A percentile compares a stretch with the other conserved stretches of the same genome.
Evolutionary conservation across 2,888 invertebrate species (phyloP).

Genomic region (Clunio marinus): DNA sequence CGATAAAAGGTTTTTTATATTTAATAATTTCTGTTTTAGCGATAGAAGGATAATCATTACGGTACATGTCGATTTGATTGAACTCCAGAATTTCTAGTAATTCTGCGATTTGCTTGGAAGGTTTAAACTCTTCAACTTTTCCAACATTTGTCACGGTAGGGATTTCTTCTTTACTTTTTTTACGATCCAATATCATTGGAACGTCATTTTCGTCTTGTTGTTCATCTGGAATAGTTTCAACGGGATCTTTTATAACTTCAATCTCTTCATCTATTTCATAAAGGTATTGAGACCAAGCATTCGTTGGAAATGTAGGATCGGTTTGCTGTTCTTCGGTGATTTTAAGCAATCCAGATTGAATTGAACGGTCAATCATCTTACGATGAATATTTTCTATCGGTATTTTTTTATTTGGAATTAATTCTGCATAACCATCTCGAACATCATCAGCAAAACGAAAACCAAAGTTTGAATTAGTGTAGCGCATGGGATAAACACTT

Average conservation of each 20-base stretch:
- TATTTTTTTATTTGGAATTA: constrained; percentile 56
- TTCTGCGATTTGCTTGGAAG: constrained; percentile 47
- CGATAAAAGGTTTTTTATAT: constrained; percentile 46
- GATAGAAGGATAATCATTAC: constrained; percentile 50
- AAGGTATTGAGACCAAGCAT: constrained; percentile 65
- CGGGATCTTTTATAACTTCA: constrained; percentile 43
- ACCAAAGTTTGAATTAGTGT: constrained; percentile 53
- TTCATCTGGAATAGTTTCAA: constrained; percentile 47
- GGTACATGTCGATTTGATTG: constrained; percentile 51
- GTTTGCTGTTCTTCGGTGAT: constrained; percentile 61
- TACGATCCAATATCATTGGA: constrained; percentile 37
- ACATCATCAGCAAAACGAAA: constrained; percentile 57
- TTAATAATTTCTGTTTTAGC: constrained; percentile 44
- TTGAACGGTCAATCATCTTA: constrained; percentile 56
- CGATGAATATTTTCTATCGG: constrained; percentile 57
- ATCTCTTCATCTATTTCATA: constrained; percentile 48
- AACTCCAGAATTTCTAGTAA: constrained; percentile 49
- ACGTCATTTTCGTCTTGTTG: constrained; percentile 40
- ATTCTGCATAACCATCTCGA: constrained; percentile 66
- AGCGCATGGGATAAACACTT: constrained; percentile 57
- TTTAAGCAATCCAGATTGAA: constrained; percentile 57
- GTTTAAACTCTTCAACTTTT: constrained; percentile 42
- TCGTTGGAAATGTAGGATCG: constrained; percentile 61
- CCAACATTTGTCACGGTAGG: constrained; percentile 40
- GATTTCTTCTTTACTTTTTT: constrained; percentile 28